Base-by-base conservation (phyloP, 2,888 invertebrate genomes). In the Acanthosoma haemorrhoidale region DNA sequence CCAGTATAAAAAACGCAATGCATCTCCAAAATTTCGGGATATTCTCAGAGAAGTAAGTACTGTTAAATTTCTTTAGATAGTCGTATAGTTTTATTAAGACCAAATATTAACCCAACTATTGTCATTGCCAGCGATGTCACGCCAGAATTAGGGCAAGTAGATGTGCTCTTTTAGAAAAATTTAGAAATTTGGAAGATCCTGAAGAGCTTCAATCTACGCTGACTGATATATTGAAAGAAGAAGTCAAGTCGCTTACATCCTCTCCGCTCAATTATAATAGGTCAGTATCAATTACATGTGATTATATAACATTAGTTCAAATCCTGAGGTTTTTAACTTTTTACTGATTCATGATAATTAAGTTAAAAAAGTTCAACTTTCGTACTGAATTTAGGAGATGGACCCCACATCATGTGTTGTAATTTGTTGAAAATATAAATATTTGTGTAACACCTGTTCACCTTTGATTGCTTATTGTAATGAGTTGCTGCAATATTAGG, bases 21-120 rank as follows among this genome's bases (percentile, higher is more conserved):
- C 79, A 9, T 80, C 80, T 2, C 80, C 80, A 0, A 79, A 79
- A 72, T 75, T 81, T 32, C 79, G 78, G 70, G 79, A 81, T 71
- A 75, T 79, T 36, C 73, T 81, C 9, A 76, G 81, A 76, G 77
- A 81, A 79, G 81, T 80, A 78, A 76, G 74, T 70, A 25, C 16
- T 32, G 5, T 25, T 15, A n/a, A n/a, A n/a, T 60, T 67, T 21
- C 32, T n/a, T 1, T 21, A n/a, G n/a, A 25, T 13, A 31, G 25
- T 16, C 8, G 8, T 25, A 25, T 13, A n/a, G 18, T 39, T 5
- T 36, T 9, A 6, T 16, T 6, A 11, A 5, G 1, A 2, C 1
- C 2, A 60, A 34, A 18, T 34, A 29, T 60, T 16, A 60, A 15
- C 8, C 15, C 13, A 41, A 16, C 21, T 58, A 5, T 8, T 29